A percentile compares a stretch with the other conserved stretches of the same genome.
phyloP scores from a whole-genome alignment of 2,113 vertebrate genomes.

The Elephas maximus region DNA sequence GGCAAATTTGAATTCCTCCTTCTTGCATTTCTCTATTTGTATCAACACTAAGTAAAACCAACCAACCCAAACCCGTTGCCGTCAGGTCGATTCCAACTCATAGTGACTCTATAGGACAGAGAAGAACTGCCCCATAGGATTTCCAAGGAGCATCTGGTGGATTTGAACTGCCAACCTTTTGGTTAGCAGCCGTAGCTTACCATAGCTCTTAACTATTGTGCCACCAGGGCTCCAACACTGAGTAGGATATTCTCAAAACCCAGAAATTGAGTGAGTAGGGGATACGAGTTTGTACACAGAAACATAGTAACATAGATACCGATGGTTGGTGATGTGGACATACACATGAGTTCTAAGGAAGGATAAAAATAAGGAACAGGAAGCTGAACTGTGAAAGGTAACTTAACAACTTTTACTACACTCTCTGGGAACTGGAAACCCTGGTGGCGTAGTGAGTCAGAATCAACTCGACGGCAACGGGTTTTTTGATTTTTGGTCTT shows the following conservation, averaged over 20 bases:
- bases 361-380: slow-evolving; percentile 74
- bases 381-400: slow-evolving; percentile 55
- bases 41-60: not conserved
- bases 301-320: not conserved
- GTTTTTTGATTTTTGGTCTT: not conserved
- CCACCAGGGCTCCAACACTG: too few species aligned
- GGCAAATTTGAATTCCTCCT: not conserved
- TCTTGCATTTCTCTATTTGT: not conserved
- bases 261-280: not conserved
- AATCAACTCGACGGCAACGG: too few species aligned
- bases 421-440: not conserved
- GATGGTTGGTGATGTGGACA: not conserved
- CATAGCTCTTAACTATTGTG: too few species aligned
- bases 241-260: not conserved
- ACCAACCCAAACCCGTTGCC: too few species aligned
- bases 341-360: slow-evolving; percentile 61
- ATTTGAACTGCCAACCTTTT: too few species aligned
- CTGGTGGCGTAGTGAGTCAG: too few species aligned
- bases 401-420: not conserved
- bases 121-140: too few species aligned
- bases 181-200: too few species aligned
- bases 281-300: not conserved
- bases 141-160: too few species aligned
- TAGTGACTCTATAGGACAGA: too few species aligned
- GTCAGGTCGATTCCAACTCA: too few species aligned